Conservation (phyloP, 2,888 invertebrate genomes). For the Embidobia sp. region DNA sequence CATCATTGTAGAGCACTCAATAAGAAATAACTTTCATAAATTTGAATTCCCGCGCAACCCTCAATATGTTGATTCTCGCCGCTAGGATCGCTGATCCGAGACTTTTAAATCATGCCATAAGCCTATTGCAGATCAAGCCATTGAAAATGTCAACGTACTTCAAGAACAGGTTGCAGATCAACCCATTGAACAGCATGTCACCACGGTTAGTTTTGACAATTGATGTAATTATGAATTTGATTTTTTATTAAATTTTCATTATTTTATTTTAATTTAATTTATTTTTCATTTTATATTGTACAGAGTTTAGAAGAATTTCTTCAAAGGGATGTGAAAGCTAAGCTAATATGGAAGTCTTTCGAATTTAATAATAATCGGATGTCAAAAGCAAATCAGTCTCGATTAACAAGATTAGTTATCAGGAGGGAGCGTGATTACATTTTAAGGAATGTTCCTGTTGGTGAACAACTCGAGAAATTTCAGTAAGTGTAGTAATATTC, state of each 20-base stretch:
- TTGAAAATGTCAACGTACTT: no score
- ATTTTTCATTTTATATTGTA: no score
- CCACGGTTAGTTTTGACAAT: background rate
- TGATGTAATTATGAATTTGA: background rate
- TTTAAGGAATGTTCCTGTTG: conserved; percentile 11
- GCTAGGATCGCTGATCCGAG: no score
- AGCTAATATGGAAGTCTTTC: conserved; percentile 13
- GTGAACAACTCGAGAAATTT: conserved; percentile 25
- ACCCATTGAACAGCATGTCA: background rate
- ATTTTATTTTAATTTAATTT: no score
- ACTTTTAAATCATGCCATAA: no score
- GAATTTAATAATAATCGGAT: conserved; percentile 9
- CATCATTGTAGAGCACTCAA: no score
- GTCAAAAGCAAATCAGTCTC: conserved; percentile 2
- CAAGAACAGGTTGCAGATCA: no score
- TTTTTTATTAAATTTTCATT: background rate
- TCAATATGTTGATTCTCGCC: no score
- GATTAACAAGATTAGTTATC: conserved; percentile 20
- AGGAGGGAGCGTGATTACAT: conserved; percentile 10
- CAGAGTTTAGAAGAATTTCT: conserved; percentile 18
- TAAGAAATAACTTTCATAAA: no score
- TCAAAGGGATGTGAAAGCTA: conserved; percentile 2
- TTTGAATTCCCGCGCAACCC: no score
- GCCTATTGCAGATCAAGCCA: no score
- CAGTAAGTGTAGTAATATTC: conserved; percentile 3